Evolutionary conservation across 2,113 vertebrate genomes (phyloP).

Genomic region (Ahaetulla prasina): DNA sequence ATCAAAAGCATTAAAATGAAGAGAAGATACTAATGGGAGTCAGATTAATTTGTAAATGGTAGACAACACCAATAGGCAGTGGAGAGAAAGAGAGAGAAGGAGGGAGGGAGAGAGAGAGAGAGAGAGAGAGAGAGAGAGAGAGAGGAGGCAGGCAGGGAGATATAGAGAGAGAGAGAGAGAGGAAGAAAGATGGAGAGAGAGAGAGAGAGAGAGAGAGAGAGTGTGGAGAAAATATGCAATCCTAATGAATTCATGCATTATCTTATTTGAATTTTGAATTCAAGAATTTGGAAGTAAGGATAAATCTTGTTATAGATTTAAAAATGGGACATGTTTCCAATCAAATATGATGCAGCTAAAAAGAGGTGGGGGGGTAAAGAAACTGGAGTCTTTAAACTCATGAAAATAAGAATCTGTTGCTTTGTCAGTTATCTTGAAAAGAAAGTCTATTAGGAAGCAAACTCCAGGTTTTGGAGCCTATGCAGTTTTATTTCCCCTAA

Average conservation of each 20-base stretch:
- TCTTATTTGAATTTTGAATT: constrained; percentile 29
- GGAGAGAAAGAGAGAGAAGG: not conserved
- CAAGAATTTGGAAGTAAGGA: constrained; percentile 48
- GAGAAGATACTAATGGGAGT: constrained; percentile 9
- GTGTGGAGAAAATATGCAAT: constrained; percentile 32
- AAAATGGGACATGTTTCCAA: constrained; percentile 41
- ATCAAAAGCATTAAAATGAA: not conserved
- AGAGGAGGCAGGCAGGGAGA: too few relatives aligned
- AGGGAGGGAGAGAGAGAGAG: not conserved
- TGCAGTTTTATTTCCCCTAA: not conserved
- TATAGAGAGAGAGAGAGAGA: too few relatives aligned
- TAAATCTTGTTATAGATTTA: constrained; percentile 53
- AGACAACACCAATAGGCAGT: not conserved
- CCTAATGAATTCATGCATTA: constrained; percentile 34
- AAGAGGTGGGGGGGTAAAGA: constrained; percentile 26
- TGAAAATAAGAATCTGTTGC: constrained; percentile 39
- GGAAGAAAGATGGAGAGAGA: too few relatives aligned
- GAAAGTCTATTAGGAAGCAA: constrained; percentile 8
- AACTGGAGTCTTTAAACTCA: constrained; percentile 36
- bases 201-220: rapidly evolving
- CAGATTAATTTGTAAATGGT: not conserved
- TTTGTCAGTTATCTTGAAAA: constrained; percentile 30
- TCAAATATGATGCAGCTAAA: constrained; percentile 48
- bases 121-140: not conserved
- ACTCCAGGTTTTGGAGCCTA: not conserved